Base-by-base conservation (phyloP, 2,113 vertebrate species). In the Tamias sibiricus region DNA sequence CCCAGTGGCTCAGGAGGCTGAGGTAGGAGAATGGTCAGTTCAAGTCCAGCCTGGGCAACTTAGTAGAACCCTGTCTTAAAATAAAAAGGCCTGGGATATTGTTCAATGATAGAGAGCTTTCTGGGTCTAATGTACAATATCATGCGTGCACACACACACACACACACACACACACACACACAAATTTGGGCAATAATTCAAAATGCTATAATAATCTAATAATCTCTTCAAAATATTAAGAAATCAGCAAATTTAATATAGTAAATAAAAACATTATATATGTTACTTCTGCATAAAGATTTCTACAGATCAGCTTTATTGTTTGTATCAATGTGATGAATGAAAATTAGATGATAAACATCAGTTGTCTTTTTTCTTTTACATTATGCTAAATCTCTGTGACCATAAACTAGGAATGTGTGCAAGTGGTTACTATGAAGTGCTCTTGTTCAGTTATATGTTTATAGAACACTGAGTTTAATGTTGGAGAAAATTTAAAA, bases 131-230 rank as follows among this genome's bases (percentile, higher is more conserved):
- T 62, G 59, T 28, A 28, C 26, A 62, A 9, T 28, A 62, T 26
- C 24, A 62, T 24, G 26, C 59, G 26, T 24, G 26, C 24, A 57
- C 54, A 57, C 54, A 57, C 20, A 57, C 19, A 57, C 54, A 26
- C 22, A 24, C 57, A 59, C 57, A 59, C 57, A 57, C 54, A 57
- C 54, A 57, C 0, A 26, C 24, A 59, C 57, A 59, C 57, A 59
- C 22, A 62, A 22, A 57, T 90, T 98, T 96, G 95, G 69, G 71
- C 96, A 81, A 47, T 90, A 95, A 81, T 49, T 92, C 52, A 49
- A 72, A 42, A 69, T 86, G 71, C 68, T 96, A 81, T 86, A 94
- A 97, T 95, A 96, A 97, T 69, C 40, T 75, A 87, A 24, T 57
- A 82, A 92, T 83, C 8, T 49, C 69, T 94, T 24, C 69, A 82